Percentiles rank a stretch among this genome's conserved stretches.
These are phyloP conservation scores for Lepidocyrtinus sp. DNA, from an alignment of 2,888 invertebrate genomes.

Conservation along the genomic window DNA sequence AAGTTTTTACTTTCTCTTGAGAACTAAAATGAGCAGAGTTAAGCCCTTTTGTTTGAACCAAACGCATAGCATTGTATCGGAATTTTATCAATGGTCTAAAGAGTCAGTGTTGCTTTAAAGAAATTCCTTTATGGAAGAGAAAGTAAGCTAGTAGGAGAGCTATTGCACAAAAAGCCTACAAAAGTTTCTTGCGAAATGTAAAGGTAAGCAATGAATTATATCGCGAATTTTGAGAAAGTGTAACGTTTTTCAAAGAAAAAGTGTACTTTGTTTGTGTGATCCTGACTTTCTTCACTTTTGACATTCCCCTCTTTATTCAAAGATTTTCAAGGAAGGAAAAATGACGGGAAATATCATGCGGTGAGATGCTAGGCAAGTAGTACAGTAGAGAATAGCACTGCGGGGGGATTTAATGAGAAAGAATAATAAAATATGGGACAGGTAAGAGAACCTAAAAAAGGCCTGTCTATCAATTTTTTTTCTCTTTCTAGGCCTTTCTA, in stretches of 20 bases:
- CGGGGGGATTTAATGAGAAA: constrained; percentile 25
- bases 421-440: constrained; percentile 26
- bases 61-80: no score
- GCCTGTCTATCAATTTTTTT: constrained; percentile 24
- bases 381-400: constrained; percentile 7
- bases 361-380: neutral
- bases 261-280: constrained; percentile 17
- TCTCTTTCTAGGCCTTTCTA: neutral
- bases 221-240: constrained; percentile 6
- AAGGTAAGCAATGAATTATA: constrained; percentile 19
- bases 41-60: no score
- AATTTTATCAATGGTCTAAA: no score
- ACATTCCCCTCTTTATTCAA: constrained; percentile 1
- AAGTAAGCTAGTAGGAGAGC: neutral
- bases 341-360: constrained; percentile 12
- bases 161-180: constrained; percentile 5
- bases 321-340: neutral
- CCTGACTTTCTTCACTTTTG: constrained; percentile 18
- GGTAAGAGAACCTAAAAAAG: constrained; percentile 29
- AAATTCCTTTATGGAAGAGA: neutral
- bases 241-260: neutral
- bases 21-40: no score
- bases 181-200: constrained; percentile 3
- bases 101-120: neutral
- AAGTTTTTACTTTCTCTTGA: no score